Percentiles rank a stretch among this genome's conserved stretches.
Conservation (phyloP, 2,113 vertebrate species). For the Oreamnos americanus region DNA sequence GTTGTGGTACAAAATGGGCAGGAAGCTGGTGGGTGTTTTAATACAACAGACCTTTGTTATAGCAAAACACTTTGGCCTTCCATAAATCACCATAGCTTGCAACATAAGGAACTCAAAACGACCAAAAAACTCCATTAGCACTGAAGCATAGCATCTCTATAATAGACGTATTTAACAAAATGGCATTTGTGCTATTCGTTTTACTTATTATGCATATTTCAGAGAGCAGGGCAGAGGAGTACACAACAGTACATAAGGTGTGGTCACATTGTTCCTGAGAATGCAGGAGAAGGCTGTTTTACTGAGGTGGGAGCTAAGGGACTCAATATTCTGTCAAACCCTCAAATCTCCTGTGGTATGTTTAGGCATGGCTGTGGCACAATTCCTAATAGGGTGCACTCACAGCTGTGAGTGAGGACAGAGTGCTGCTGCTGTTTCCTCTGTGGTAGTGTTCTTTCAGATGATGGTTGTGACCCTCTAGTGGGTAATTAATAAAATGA, state of each 20-base stretch:
- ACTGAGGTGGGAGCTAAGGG: neutral
- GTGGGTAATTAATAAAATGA: neutral
- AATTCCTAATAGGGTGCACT: neutral
- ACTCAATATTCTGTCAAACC: neutral
- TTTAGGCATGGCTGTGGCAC: neutral
- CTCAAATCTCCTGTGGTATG: neutral
- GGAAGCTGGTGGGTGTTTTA: slow-evolving; percentile 44
- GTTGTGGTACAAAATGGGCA: neutral
- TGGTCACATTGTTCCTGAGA: neutral
- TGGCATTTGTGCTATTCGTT: slow-evolving; percentile 42
- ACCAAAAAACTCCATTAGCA: slow-evolving; percentile 49
- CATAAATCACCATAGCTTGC: slow-evolving; percentile 56
- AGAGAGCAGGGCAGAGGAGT: slow-evolving; percentile 10
- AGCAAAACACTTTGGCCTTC: slow-evolving; percentile 4
- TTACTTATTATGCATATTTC: slow-evolving; percentile 50
- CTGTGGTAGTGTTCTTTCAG: neutral
- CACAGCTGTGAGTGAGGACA: neutral
- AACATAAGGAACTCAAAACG: slow-evolving; percentile 33
- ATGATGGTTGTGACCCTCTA: neutral
- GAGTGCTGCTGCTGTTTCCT: neutral
- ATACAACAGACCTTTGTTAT: slow-evolving; percentile 46
- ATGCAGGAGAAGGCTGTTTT: neutral
- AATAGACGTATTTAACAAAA: slow-evolving; percentile 63
- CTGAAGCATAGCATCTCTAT: slow-evolving; percentile 44
- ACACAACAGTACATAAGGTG: neutral